Percentiles rank a stretch among this genome's conserved stretches.
Conservation (phyloP, 2,113 vertebrate genomes). For the Xiphophorus maculatus region DNA sequence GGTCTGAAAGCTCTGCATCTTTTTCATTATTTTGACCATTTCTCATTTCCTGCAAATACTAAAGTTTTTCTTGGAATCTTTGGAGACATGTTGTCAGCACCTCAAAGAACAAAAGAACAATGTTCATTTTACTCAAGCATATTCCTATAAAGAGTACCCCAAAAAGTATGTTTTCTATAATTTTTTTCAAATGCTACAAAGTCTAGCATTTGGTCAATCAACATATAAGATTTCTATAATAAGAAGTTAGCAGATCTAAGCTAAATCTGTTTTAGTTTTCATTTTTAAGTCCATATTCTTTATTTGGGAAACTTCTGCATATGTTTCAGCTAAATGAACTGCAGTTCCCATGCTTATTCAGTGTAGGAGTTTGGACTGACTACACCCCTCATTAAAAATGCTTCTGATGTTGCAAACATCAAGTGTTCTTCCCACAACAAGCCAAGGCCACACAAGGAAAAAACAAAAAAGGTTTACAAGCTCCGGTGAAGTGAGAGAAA, state of each 20-base stretch:
- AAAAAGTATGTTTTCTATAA: no score
- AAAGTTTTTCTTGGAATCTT: no score
- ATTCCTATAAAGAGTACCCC: no score
- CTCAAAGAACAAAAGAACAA: no score
- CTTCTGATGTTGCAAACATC: slow-evolving; percentile 14
- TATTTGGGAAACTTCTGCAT: not conserved
- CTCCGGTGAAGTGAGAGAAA: slow-evolving; percentile 40
- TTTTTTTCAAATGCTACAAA: no score
- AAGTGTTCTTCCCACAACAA: not conserved
- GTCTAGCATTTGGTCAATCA: not conserved
- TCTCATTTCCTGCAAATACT: no score
- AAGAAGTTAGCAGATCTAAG: not conserved
- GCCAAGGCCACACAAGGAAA: slow-evolving; percentile 50
- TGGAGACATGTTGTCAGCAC: no score
- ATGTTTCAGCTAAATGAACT: not conserved
- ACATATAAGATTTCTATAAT: not conserved
- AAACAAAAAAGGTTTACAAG: slow-evolving; percentile 17
- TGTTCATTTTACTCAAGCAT: no score
- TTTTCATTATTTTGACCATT: no score
- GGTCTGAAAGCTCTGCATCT: no score
- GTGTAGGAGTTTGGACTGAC: not conserved
- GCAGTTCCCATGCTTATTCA: not conserved
- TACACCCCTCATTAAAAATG: not conserved
- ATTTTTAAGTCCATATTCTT: not conserved
- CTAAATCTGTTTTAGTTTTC: not conserved